These are phyloP conservation scores for Pseudococcus jackbeardsleyi DNA, from an alignment of 2,888 invertebrate species.

Conservation along the genomic window DNA sequence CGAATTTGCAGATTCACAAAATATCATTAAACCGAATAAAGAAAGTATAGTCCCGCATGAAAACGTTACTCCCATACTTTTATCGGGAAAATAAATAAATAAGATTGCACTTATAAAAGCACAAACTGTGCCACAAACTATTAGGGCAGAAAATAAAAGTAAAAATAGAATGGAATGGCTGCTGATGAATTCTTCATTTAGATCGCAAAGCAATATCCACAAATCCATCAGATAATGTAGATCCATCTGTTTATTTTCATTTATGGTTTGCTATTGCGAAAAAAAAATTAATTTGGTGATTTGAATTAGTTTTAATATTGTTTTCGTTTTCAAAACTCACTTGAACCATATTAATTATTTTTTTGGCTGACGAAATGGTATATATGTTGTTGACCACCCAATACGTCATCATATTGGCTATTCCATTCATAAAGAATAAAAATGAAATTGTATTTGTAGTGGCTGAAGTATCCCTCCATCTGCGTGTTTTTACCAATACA, in stretches of 20 bases:
- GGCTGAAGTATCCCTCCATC: not conserved
- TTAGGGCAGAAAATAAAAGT: not conserved
- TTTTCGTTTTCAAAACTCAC: not conserved
- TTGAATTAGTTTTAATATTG: too few relatives aligned
- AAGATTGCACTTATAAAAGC: not conserved
- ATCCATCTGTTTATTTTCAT: not conserved
- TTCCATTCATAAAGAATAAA: not conserved
- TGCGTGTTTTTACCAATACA: not conserved
- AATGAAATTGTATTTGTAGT: not conserved
- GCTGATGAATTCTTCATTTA: not conserved
- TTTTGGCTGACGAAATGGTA: not conserved
- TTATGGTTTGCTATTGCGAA: not conserved
- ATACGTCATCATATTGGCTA: not conserved
- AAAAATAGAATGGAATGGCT: conserved; percentile 22
- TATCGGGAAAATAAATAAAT: not conserved
- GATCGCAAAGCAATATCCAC: not conserved
- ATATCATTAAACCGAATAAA: not conserved
- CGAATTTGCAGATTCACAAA: conserved; percentile 13
- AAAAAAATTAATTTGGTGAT: not conserved
- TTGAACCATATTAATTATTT: not conserved
- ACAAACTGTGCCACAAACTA: not conserved
- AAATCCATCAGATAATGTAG: not conserved
- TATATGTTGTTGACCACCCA: not conserved
- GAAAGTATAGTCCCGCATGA: not conserved
- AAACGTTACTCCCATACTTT: not conserved